A percentile compares a stretch with the other conserved stretches of the same genome.
Conservation (phyloP, 2,888 invertebrate genomes). For the Apamea crenata region DNA sequence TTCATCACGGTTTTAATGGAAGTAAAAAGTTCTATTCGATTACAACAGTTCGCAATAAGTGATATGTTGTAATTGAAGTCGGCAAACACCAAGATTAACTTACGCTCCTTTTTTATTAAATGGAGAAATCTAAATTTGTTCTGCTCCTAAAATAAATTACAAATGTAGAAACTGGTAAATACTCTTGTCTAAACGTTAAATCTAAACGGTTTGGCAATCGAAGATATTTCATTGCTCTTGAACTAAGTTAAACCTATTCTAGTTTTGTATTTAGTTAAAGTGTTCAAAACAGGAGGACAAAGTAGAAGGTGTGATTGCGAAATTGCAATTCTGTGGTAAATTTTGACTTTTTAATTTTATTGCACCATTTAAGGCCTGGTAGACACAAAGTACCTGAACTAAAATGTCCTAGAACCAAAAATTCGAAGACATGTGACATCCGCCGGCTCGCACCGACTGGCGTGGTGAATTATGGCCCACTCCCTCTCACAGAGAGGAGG, state of each 20-base stretch:
- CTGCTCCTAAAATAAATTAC: conserved; percentile 19
- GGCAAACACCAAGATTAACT: conserved; percentile 32
- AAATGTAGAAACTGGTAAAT: conserved; percentile 9
- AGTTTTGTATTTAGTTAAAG: background rate
- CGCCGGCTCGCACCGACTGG: too few species aligned
- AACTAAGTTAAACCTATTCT: background rate
- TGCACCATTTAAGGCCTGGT: background rate
- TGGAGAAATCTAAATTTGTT: conserved; percentile 27
- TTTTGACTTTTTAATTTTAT: background rate
- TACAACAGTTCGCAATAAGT: conserved; percentile 17
- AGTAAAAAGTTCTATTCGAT: conserved; percentile 37
- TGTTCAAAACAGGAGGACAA: background rate
- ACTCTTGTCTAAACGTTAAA: conserved; percentile 2
- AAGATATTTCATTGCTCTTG: background rate
- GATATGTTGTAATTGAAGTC: conserved; percentile 29
- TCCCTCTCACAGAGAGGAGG: too few species aligned
- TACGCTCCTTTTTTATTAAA: background rate
- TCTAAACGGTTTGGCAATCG: background rate
- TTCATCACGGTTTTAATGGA: conserved; percentile 45
- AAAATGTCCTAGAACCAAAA: too few species aligned
- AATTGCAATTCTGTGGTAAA: background rate
- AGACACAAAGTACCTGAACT: background rate
- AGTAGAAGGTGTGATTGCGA: background rate
- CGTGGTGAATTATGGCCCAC: too few species aligned
- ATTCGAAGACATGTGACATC: too few species aligned